Evolutionary conservation across 2,113 vertebrate genomes (phyloP).

Genomic region (Lasiurus cinereus): DNA sequence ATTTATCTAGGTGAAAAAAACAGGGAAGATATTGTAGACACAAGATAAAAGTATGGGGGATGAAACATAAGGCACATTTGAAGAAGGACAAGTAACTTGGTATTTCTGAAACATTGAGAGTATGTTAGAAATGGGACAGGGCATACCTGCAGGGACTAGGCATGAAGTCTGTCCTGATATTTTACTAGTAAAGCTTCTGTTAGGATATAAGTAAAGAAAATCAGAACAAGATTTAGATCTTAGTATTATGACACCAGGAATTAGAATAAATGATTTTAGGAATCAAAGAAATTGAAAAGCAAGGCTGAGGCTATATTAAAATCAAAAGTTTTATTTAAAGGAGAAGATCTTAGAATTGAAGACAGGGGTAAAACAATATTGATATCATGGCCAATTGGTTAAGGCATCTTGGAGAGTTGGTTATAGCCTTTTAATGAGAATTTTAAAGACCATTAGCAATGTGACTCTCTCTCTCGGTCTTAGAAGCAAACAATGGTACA

Average conservation of each 20-base stretch:
- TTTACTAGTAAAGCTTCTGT: background rate
- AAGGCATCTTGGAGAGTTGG: background rate
- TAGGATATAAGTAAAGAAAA: constrained; percentile 9
- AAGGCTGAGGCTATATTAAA: background rate
- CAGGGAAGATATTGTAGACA: background rate
- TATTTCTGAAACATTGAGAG: background rate
- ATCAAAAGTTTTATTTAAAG: constrained; percentile 42
- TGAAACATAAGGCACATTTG: background rate
- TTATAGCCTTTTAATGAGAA: background rate
- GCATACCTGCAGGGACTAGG: fast-evolving
- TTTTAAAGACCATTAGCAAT: background rate
- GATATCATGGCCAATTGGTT: background rate
- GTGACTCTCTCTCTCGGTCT: background rate
- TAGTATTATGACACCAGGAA: background rate
- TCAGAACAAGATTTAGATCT: background rate
- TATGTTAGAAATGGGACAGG: background rate
- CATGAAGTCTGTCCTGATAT: background rate
- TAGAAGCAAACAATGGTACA: background rate
- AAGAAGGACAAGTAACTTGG: background rate
- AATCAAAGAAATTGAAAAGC: constrained; percentile 3
- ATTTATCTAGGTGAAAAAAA: constrained; percentile 14
- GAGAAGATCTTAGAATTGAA: background rate
- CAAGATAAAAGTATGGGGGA: background rate
- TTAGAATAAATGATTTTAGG: background rate
- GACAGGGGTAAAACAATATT: background rate